Base-by-base conservation (phyloP, 2,888 invertebrate species). In the Amphipyra berbera region DNA sequence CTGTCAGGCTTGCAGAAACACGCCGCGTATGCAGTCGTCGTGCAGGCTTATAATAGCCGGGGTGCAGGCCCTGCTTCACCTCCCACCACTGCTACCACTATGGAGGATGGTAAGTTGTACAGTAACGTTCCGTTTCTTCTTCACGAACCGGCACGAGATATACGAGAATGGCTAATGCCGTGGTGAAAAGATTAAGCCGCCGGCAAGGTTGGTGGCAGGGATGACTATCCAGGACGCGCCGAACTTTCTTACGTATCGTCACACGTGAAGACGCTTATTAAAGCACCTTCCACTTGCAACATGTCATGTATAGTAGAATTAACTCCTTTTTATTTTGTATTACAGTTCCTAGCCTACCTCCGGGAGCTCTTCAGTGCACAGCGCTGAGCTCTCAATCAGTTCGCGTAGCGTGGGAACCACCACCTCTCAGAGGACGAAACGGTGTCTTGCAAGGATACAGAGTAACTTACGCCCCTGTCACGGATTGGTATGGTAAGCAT, bases 21-120 rank as follows among this genome's bases (percentile, higher is more conserved):
- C 87, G 97, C 97, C 1, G 96, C 96, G 6, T 98, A 98, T 84
- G 97, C 97, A 76, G 96, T 98, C 33, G 97, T 98, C 46, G 97
- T 98, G 2, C 98, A 98, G 90, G 98, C 98, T 27, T 98, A 98
- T 86, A 98, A 98, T 78, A 97, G 97, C 82, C 96, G 97, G 82
- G 98, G 98, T 27, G 97, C 97, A 47, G 98, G 98, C 0, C 98
- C 98, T 1, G 96, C 97, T 10, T 98, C 97, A 42, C 97, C 97
- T 61, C 97, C 97, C 40, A 96, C 97, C 48, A 96, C 97, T 50
- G 96, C 97, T 6, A 96, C 97, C 79, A 98, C 98, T 57, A 95
- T 97, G 92, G 98, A 98, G 95, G 98, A 98, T 91, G 97, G 97
- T 97, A 88, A 94, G 94, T 82, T 27, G 1, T 10, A 21, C 3